A percentile compares a stretch with the other conserved stretches of the same genome.
Conservation (phyloP, 1,140 invertebrate species). For the Phenacoccus solenopsis region DNA sequence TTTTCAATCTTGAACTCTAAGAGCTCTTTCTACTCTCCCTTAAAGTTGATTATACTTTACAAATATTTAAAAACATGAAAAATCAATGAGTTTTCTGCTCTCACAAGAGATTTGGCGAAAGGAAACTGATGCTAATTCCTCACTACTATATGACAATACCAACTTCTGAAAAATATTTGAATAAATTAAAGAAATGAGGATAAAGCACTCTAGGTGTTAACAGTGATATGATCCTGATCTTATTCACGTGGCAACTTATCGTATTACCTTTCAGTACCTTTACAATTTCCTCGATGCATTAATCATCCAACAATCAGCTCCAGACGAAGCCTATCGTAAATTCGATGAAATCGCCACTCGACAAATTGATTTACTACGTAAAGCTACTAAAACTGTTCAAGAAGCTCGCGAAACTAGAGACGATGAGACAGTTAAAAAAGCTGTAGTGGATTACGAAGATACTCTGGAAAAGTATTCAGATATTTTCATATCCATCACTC, state of each 20-base stretch:
- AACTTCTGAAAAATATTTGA: neutral
- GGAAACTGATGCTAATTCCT: too few species aligned
- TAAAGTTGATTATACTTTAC: too few species aligned
- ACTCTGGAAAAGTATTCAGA: constrained; percentile 60
- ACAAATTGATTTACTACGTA: constrained; percentile 78
- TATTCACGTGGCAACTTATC: too few species aligned
- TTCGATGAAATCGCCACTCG: constrained; percentile 89
- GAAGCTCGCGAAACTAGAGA: constrained; percentile 78
- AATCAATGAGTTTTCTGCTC: too few species aligned
- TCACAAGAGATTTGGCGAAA: too few species aligned
- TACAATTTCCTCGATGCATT: constrained; percentile 86
- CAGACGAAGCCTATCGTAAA: constrained; percentile 93
- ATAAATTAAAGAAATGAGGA: neutral
- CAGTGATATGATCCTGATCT: neutral
- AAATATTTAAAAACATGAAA: too few species aligned
- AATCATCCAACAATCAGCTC: constrained; percentile 93
- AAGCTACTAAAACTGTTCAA: constrained; percentile 85
- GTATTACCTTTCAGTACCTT: constrained; percentile 49
- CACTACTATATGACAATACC: too few species aligned
- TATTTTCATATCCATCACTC: neutral
- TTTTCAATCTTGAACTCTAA: too few species aligned
- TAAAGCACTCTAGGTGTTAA: neutral
- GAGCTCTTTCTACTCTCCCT: too few species aligned
- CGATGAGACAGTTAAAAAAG: constrained; percentile 76
- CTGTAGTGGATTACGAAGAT: constrained; percentile 86